Percentiles rank a stretch among this genome's conserved stretches.
Conservation (phyloP, 30 jellyfish, hydroid and myxozoan genomes). For the Sanderia malayensis region DNA sequence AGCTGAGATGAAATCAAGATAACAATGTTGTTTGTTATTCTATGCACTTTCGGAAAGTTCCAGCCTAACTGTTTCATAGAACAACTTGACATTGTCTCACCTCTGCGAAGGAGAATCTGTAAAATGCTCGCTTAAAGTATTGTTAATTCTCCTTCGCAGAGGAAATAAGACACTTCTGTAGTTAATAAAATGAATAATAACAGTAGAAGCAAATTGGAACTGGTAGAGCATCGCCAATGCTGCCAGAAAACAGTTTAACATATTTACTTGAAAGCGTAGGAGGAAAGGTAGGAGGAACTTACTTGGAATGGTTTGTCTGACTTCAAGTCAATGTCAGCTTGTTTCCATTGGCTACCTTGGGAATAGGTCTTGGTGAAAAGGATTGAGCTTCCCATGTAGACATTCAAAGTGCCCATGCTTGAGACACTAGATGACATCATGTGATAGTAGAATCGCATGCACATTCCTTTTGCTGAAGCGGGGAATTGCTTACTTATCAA, state of each 20-base stretch:
- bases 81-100: no score
- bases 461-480: conserved; percentile 16
- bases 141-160: no score
- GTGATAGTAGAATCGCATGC: conserved; percentile 77
- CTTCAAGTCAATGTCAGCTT: conserved; percentile 8
- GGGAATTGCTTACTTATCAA: conserved; percentile 34
- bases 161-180: no score
- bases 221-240: no score
- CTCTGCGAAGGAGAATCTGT: no score
- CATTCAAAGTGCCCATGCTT: conserved; percentile 73
- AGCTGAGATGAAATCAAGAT: neutral
- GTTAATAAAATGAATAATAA: no score
- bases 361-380: conserved; percentile 42
- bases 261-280: neutral
- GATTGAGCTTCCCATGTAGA: conserved; percentile 41
- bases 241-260: no score
- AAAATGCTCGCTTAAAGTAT: no score
- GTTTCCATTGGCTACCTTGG: conserved; percentile 70
- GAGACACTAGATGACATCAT: conserved; percentile 52
- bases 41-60: no score
- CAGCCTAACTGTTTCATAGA: no score
- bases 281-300: neutral
- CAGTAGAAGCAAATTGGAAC: neutral
- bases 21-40: no score
- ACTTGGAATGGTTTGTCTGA: conserved; percentile 55